Conservation (phyloP, 2,797 vertebrate genomes). For the Megalops cyprinoides region DNA sequence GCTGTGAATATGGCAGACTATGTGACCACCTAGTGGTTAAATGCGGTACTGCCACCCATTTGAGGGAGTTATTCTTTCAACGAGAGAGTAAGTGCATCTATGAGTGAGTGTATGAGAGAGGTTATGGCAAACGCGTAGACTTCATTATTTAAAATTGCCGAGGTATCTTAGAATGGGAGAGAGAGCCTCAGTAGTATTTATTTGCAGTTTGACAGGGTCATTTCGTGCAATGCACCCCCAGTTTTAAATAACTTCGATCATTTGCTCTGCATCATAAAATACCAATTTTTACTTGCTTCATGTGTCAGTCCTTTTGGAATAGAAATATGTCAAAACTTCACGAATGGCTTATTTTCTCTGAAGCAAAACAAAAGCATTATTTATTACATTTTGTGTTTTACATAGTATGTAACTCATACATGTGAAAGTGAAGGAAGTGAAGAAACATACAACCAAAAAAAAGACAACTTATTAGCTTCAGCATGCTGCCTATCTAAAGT, state of each 20-base stretch:
- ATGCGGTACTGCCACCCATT: background rate
- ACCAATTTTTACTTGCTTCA: background rate
- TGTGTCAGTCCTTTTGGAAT: background rate
- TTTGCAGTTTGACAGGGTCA: background rate
- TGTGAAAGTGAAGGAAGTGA: background rate
- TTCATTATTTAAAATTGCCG: background rate
- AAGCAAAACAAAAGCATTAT: background rate
- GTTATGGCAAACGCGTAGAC: too few species aligned
- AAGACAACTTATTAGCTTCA: background rate
- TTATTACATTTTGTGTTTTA: background rate
- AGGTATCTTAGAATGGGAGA: background rate
- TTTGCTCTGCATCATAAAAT: background rate
- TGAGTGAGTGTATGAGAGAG: background rate
- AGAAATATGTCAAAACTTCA: background rate
- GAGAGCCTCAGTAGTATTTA: background rate
- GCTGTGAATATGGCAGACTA: too few species aligned
- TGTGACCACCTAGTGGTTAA: too few species aligned
- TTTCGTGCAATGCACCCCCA: background rate
- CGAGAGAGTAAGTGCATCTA: too few species aligned
- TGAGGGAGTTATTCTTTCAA: too few species aligned
- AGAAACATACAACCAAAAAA: background rate
- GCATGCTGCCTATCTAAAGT: background rate
- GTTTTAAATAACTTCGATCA: slow-evolving; percentile 7
- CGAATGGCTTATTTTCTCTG: background rate
- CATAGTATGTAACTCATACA: background rate